Evolutionary conservation across 2,797 vertebrate species (phyloP), one percentile per base, ranked within the genome.

Genomic region (Ataeniobius toweri): DNA sequence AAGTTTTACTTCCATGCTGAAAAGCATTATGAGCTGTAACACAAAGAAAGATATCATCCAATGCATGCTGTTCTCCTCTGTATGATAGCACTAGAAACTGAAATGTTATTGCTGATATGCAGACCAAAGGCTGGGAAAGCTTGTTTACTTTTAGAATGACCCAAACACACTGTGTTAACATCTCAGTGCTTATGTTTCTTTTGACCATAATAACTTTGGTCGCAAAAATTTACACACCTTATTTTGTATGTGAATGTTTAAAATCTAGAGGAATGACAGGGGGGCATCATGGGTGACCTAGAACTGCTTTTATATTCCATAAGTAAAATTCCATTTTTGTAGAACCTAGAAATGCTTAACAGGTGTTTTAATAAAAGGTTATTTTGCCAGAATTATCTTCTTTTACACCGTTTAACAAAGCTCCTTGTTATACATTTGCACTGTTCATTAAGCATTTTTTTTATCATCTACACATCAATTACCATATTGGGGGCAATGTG

Each of bases 391-490:
- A 65, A 3, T 46, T 69, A 46, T 69, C 16, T 20, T 53, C 12
- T 46, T 5, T 69, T 69, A 18, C 44, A 26, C 67, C 3, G 39
- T 44, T 68, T 14, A 44, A 70, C 67, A 70, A 70, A 70, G 67
- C 46, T n/a, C 67, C 67, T 70, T n/a, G 67, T 46, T 70, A 70
- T 70, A 46, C 41, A 70, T 28, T 70, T 46, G 44, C 13, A 7
- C 41, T 70, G 44, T 16, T 24, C 6, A 70, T 70, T 70, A 24
- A 48, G 46, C 41, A 48, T 12, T 46, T 20, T 53, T 53, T 46
- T 26, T 28, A 41, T 41, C 67, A 70, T 70, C n/a, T 70, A 70
- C 67, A 9, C 67, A 13, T 44, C n/a, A 70, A 70, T 70, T 70
- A 70, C 24, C 24, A 70, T 48, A 69, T 69, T 69, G 24, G 44